Conservation (phyloP, 1,140 invertebrate species). For the Heliconius nattereri region DNA sequence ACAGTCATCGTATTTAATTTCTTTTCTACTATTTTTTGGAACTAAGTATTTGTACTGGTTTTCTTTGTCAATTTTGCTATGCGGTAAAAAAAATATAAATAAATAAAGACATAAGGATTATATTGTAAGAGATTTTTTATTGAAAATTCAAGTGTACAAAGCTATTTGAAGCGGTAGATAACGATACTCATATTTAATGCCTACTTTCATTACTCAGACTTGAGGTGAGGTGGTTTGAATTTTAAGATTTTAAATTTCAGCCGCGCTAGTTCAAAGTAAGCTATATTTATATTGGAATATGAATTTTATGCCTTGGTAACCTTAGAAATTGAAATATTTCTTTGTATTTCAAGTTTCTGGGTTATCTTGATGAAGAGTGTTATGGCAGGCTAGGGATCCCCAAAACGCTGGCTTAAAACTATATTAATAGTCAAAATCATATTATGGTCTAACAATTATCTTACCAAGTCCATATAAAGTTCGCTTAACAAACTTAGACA, state of each 20-base stretch:
- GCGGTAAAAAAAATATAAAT: no score
- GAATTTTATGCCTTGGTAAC: background rate
- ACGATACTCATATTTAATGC: background rate
- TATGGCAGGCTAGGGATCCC: no score
- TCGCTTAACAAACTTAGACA: conserved; percentile 5
- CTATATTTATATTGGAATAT: background rate
- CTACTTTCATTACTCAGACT: background rate
- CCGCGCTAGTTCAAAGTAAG: background rate
- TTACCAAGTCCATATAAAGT: conserved; percentile 6
- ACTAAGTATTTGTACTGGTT: no score
- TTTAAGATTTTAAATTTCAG: background rate
- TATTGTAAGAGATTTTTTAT: no score
- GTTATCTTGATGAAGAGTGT: background rate
- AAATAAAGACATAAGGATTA: background rate
- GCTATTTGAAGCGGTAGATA: background rate
- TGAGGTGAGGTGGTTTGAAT: background rate
- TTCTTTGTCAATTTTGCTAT: no score
- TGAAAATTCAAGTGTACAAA: background rate
- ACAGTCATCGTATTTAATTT: no score
- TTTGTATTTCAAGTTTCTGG: background rate
- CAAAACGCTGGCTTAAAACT: background rate
- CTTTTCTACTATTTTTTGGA: no score
- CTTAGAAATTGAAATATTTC: background rate
- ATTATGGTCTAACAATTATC: background rate
- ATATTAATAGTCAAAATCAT: background rate